Evolutionary conservation across 1,140 invertebrate species (phyloP), one percentile per base, ranked within the genome.

Genomic region (Augochlora pura): DNA sequence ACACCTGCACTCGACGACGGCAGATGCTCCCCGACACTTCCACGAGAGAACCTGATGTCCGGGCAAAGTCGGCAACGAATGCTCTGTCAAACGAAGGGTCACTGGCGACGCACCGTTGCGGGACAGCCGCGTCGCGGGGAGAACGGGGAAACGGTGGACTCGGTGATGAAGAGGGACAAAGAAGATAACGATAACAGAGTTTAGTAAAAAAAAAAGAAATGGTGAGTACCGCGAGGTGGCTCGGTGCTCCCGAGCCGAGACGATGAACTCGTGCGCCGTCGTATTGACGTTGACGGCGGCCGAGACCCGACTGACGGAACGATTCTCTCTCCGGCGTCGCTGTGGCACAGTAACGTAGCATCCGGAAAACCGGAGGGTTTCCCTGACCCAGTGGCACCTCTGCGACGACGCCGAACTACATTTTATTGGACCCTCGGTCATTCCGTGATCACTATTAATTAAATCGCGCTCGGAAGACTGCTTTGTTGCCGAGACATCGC

Each of bases 221-320:
- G 32, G 32, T 32, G 32, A 32, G 64, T 80, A 79, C 80, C 66
- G 73, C 76, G 82, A 85, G 70, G 69, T 79, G 63, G 70, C 84
- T 87, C 89, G 85, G 81, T 64, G 75, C 54, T 57, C 70, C 67
- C 77, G 79, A 85, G 73, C 82, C 72, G 73, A 85, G 63, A 64
- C 79, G 83, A 82, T 68, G 62, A 78, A 70, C 83, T 77, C 80
- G 86, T 86, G 69, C 86, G 76, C 80, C 85, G 86, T 87, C 89
- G 91, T 91, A 91, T 92, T 89, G 87, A 91, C 90, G 91, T 92
- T 92, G 89, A 91, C 91, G 92, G 87, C 91, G 89, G 91, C 89
- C 91, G 92, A 91, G 91, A 92, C 88, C 91, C 91, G 90, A 92
- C 92, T 92, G 90, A 90, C 89, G 90, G 83, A 88, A 89, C 88